These are phyloP conservation scores for Mythimna ferrago DNA, from an alignment of 2,888 invertebrate species.

Conservation along the genomic window DNA sequence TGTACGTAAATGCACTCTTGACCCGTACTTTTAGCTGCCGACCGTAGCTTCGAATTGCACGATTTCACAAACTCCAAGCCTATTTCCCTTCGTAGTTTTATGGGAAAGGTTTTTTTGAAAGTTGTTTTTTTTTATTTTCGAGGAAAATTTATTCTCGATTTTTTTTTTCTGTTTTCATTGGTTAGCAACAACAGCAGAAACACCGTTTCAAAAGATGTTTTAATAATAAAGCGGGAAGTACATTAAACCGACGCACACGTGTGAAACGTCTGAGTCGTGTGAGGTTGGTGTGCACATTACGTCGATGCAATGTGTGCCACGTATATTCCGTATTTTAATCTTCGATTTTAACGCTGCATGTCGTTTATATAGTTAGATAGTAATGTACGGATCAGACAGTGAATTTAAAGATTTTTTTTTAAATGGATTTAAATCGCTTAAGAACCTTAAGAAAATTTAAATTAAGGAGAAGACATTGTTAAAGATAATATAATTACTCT, in stretches of 20 bases:
- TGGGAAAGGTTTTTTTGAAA: background rate
- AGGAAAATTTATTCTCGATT: background rate
- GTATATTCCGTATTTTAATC: too few species aligned
- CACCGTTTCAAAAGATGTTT: background rate
- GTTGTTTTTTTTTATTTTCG: background rate
- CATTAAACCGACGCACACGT: too few species aligned
- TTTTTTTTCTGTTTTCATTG: too few species aligned
- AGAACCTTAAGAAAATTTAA: background rate
- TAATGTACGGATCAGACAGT: too few species aligned
- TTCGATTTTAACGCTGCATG: too few species aligned
- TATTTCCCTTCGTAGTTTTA: slow-evolving; percentile 17
- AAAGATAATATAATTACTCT: slow-evolving; percentile 18
- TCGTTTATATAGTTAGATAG: too few species aligned
- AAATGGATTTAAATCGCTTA: too few species aligned
- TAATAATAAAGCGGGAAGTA: too few species aligned
- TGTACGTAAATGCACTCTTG: slow-evolving; percentile 36
- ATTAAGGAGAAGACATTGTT: background rate
- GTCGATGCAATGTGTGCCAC: too few species aligned
- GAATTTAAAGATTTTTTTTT: too few species aligned
- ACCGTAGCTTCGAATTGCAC: slow-evolving; percentile 4
- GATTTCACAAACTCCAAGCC: slow-evolving; percentile 24
- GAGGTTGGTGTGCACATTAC: too few species aligned
- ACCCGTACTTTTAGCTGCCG: slow-evolving; percentile 16
- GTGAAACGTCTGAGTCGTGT: too few species aligned
- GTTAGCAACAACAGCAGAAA: background rate